A percentile compares a stretch with the other conserved stretches of the same genome.
These are phyloP conservation scores for Strigamia transsilvanica DNA, from an alignment of 2,888 invertebrate genomes.

Conservation along the genomic window DNA sequence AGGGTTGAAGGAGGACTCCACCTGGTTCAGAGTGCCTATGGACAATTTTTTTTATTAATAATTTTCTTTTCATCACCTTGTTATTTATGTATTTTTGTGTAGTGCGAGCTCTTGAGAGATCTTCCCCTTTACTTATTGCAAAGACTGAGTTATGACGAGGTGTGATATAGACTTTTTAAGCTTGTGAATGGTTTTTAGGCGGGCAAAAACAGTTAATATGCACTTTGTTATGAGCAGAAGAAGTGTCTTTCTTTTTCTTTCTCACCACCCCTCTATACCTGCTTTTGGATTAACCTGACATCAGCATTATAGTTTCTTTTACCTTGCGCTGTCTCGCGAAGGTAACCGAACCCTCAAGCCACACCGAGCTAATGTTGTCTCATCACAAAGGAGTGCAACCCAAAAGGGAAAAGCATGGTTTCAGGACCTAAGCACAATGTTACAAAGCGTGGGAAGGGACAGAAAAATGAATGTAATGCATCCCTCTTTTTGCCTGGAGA, in stretches of 20 bases:
- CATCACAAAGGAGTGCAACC: constrained; percentile 30
- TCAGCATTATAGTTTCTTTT: constrained; percentile 34
- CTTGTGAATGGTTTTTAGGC: neutral
- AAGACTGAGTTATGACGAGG: constrained; percentile 29
- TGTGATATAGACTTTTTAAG: constrained; percentile 2
- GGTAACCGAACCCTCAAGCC: constrained; percentile 21
- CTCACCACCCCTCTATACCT: neutral
- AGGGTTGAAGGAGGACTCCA: constrained; percentile 35
- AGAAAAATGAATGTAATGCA: constrained; percentile 39
- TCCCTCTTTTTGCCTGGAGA: constrained; percentile 18
- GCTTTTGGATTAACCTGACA: constrained; percentile 33
- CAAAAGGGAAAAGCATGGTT: constrained; percentile 20
- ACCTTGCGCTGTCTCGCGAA: constrained; percentile 7
- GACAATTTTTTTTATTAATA: neutral
- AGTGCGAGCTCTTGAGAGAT: constrained; percentile 11
- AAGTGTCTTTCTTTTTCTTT: neutral
- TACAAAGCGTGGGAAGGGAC: constrained; percentile 39
- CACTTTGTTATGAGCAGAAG: neutral
- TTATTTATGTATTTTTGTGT: constrained; percentile 24
- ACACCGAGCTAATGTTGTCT: constrained; percentile 17
- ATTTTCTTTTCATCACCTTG: constrained; percentile 29
- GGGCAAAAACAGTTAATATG: constrained; percentile 13
- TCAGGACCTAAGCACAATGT: constrained; percentile 6
- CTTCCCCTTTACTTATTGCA: constrained; percentile 16
- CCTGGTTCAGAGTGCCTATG: constrained; percentile 5